Conservation (phyloP, 2,113 vertebrate genomes). For the Rattus rattus region DNA sequence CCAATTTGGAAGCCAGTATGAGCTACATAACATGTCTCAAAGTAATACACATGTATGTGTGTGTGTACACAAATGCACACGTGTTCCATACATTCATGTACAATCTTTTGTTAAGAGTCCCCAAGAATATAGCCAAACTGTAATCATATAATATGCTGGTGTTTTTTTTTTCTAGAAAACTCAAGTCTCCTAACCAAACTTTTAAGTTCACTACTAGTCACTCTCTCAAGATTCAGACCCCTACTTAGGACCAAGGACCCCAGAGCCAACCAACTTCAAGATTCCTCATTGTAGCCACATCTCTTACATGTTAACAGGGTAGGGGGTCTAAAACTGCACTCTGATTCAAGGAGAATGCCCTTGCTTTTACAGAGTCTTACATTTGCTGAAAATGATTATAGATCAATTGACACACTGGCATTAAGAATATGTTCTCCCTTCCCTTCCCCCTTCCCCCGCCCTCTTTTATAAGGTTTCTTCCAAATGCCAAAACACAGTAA, state of each 20-base stretch:
- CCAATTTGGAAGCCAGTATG: neutral
- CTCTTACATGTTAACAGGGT: neutral
- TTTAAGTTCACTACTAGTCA: neutral
- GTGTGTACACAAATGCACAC: neutral
- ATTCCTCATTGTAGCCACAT: neutral
- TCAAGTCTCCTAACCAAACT: conserved; percentile 14
- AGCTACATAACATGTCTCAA: neutral
- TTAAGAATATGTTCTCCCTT: neutral
- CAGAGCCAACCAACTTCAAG: neutral
- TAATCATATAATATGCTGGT: conserved; percentile 38
- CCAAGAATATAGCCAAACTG: conserved; percentile 3
- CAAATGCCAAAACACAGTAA: conserved; percentile 27
- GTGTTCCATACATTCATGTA: neutral
- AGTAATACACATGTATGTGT: neutral
- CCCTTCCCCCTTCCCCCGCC: neutral
- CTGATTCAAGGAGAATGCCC: neutral
- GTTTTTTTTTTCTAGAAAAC: conserved; percentile 30
- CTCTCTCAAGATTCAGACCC: neutral
- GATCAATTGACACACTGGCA: neutral
- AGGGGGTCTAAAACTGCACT: neutral
- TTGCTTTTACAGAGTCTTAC: conserved; percentile 17
- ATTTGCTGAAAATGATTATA: conserved; percentile 64
- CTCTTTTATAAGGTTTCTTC: neutral
- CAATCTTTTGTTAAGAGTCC: neutral
- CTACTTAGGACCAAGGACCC: neutral